A percentile compares a stretch with the other conserved stretches of the same genome.
Conservation (phyloP, 2,797 vertebrate genomes). For the Chromis chromis region DNA sequence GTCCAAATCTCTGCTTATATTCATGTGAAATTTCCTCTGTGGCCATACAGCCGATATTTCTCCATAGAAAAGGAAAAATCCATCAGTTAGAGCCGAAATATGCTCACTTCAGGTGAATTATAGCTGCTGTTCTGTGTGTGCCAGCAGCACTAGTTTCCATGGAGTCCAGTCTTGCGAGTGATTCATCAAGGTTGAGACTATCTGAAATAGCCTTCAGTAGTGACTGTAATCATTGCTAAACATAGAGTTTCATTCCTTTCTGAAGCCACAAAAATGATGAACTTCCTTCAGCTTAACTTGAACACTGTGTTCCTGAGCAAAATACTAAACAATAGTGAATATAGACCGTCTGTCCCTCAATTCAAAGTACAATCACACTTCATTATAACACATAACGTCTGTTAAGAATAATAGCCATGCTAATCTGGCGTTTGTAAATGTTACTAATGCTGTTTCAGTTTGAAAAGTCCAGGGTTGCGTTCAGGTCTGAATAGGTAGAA, state of each 20-base stretch:
- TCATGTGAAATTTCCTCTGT: neutral
- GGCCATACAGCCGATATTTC: neutral
- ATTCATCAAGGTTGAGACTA: slow-evolving; percentile 43
- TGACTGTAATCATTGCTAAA: slow-evolving; percentile 5
- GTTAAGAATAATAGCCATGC: too few relatives aligned
- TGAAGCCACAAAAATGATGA: neutral
- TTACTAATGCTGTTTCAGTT: too few relatives aligned
- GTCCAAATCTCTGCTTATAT: neutral
- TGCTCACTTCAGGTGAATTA: neutral
- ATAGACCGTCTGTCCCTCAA: too few relatives aligned
- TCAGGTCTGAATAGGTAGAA: too few relatives aligned
- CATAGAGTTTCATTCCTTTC: neutral
- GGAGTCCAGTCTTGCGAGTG: slow-evolving; percentile 41
- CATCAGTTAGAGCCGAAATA: neutral
- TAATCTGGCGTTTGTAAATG: too few relatives aligned
- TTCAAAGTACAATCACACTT: too few relatives aligned
- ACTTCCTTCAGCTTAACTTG: too few relatives aligned
- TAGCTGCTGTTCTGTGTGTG: slow-evolving; percentile 5
- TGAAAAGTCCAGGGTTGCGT: too few relatives aligned
- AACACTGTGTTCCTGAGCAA: too few relatives aligned
- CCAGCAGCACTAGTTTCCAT: slow-evolving; percentile 55
- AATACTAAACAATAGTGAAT: too few relatives aligned
- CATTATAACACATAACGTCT: too few relatives aligned
- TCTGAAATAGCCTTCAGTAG: slow-evolving; percentile 47
- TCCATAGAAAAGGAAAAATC: neutral